A percentile compares a stretch with the other conserved stretches of the same genome.
These are phyloP conservation scores for Strix uralensis DNA, from an alignment of 2,113 vertebrate genomes.

Conservation along the genomic window DNA sequence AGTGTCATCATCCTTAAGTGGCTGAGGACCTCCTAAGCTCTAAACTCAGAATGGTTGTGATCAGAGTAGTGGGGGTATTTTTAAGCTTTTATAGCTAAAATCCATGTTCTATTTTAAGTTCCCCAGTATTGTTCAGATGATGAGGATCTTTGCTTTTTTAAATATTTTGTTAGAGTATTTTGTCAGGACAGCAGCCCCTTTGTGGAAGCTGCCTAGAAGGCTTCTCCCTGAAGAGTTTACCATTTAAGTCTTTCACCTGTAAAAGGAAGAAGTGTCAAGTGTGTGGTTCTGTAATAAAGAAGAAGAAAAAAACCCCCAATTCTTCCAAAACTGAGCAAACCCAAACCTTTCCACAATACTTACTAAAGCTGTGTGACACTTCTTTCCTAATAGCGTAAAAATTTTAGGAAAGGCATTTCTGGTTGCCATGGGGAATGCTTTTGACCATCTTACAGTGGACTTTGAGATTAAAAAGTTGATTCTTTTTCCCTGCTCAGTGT, in stretches of 20 bases:
- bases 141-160: not conserved
- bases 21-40: not conserved
- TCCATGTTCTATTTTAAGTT: not conserved
- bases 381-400: not conserved
- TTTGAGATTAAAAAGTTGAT: not conserved
- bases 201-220: not conserved
- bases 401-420: not conserved
- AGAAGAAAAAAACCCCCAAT: not conserved
- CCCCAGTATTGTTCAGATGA: not conserved
- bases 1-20: not conserved
- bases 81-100: not conserved
- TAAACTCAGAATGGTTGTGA: not conserved
- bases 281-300: not conserved
- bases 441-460: fast-evolving
- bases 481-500: not conserved
- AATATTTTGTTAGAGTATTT: not conserved
- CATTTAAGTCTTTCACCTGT: not conserved
- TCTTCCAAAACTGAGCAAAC: not conserved
- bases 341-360: not conserved
- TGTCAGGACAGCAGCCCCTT: not conserved
- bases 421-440: not conserved
- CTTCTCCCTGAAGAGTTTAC: not conserved
- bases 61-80: not conserved
- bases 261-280: not conserved
- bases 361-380: not conserved